Base-by-base conservation (phyloP, 2,797 vertebrate species). In the Limosa lapponica region DNA sequence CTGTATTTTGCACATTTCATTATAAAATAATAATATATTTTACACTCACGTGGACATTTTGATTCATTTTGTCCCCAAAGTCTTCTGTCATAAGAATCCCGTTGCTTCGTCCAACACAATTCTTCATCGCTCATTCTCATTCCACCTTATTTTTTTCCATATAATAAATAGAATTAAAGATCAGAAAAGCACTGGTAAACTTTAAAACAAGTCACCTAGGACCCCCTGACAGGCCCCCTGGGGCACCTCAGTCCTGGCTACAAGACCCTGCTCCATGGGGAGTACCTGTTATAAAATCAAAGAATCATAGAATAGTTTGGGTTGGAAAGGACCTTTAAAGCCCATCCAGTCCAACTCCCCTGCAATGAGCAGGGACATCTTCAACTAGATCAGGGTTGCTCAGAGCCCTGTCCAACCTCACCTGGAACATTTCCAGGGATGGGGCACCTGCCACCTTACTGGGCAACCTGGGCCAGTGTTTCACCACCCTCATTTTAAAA, bases 251-350 rank as follows among this genome's bases (percentile, higher is more conserved):
- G n/a, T 49, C 23, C 71, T 58, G 64, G 23, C 51, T 48, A 49
- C 4, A 17, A 64, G 48, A 30, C 74, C 25, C 25, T 82, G 39
- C 7, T 70, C 54, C 0, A 0, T 27, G 49, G 36, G 13, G 27
- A 66, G 16, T 82, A 41, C 30, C 44, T 19, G 37, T 34, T 23
- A 24, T 3, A 57, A 34, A 57, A 57, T 57, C n/a, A 57, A 58
- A 58, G 57, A 58, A 58, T 36, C 54, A n/a, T n/a, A 55, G 54
- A 55, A 23, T n/a, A 24, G 55, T 36, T 58, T 58, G 55, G 6
- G 55, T 58, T 58, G 22, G 55, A 58, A 58, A 23, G 55, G 23
- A 24, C n/a, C 10, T 8, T 36, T 36, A 36, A 58, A 36, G n/a
- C n/a, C 51, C 55, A 36, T 24, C n/a, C 34, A 24, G n/a, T 36